These are phyloP conservation scores for Galagoides demidoff DNA, from an alignment of 2,797 vertebrate genomes.

Conservation along the genomic window DNA sequence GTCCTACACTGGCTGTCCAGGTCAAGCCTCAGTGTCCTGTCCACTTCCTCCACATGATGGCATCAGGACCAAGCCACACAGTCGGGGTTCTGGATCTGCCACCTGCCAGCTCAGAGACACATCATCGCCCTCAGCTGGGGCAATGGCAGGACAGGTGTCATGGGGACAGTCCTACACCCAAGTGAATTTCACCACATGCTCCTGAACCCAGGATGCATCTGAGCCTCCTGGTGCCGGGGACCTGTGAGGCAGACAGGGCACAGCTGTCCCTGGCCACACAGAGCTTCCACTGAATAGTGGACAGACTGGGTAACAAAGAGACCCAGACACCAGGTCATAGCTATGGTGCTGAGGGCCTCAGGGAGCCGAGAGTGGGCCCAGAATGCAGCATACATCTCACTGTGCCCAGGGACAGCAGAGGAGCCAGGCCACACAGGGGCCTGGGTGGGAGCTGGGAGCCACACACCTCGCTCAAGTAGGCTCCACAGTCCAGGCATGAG, in stretches of 20 bases:
- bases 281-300: neutral
- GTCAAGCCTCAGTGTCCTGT: neutral
- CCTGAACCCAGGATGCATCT: neutral
- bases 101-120: neutral
- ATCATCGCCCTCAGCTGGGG: neutral
- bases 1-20: neutral
- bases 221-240: neutral
- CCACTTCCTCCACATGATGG: neutral
- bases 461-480: neutral
- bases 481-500: neutral
- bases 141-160: too few species aligned
- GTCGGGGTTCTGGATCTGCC: neutral
- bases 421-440: neutral
- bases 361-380: neutral
- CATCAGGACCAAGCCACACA: neutral
- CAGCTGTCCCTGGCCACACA: neutral
- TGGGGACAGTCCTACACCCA: accelerated
- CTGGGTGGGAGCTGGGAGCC: neutral
- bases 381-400: neutral
- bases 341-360: neutral
- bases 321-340: neutral
- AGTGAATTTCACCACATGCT: neutral
- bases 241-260: neutral
- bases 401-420: neutral
- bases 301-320: neutral